Evolutionary conservation across 1,140 invertebrate genomes (phyloP).

Genomic region (Drosophila busckii): DNA sequence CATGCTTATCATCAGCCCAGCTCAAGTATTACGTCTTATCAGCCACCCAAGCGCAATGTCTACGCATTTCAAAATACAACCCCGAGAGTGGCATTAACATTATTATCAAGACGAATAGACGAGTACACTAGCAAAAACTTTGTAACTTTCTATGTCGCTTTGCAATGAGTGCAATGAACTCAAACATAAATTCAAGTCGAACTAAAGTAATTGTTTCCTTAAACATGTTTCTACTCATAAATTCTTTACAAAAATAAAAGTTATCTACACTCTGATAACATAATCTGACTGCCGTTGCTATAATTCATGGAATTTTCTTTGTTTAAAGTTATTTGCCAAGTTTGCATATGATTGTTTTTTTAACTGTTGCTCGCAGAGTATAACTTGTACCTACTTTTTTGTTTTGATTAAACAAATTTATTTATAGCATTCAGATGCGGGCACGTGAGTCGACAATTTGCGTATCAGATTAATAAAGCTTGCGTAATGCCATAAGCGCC

Average conservation of each 20-base stretch:
- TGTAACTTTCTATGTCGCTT: too few relatives aligned
- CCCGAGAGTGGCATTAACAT: too few relatives aligned
- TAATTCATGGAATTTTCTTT: slow-evolving; percentile 4
- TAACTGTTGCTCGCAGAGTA: too few relatives aligned
- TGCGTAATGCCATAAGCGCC: slow-evolving; percentile 29
- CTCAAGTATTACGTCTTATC: slow-evolving; percentile 40
- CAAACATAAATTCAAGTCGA: too few relatives aligned
- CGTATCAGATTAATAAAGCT: slow-evolving; percentile 37
- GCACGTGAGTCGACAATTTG: slow-evolving; percentile 54
- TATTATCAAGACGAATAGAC: too few relatives aligned
- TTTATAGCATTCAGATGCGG: slow-evolving; percentile 27
- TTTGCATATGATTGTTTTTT: slow-evolving; percentile 3
- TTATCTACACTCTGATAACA: too few relatives aligned
- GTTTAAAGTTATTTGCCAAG: slow-evolving; percentile 9
- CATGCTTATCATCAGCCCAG: slow-evolving; percentile 25
- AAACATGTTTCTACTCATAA: too few relatives aligned
- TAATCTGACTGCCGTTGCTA: too few relatives aligned
- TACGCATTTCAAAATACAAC: slow-evolving; percentile 18
- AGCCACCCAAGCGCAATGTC: slow-evolving; percentile 1
- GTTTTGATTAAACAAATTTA: slow-evolving; percentile 22
- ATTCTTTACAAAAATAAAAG: too few relatives aligned
- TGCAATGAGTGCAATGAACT: too few relatives aligned
- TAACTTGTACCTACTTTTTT: slow-evolving; percentile 13
- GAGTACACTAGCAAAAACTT: too few relatives aligned
- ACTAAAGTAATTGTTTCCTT: too few relatives aligned